Conservation (phyloP, 1,140 invertebrate species). For the Cydia strobilella region DNA sequence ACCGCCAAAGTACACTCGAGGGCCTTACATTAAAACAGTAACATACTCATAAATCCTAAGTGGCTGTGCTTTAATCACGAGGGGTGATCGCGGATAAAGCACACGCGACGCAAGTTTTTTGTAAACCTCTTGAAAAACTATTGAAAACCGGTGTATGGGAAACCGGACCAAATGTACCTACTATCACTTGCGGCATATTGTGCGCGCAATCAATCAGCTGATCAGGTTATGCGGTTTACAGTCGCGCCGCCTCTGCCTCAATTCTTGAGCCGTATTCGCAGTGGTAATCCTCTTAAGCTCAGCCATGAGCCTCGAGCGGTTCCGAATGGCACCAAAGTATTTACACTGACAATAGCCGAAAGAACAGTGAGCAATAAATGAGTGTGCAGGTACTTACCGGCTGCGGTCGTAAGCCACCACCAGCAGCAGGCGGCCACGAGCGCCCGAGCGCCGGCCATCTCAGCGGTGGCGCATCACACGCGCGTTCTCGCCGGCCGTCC, state of each 20-base stretch:
- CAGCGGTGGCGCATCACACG: slow-evolving; percentile 77
- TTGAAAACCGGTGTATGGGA: neutral
- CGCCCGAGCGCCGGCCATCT: slow-evolving; percentile 79
- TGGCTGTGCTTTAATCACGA: slow-evolving; percentile 38
- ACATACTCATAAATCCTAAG: slow-evolving; percentile 48
- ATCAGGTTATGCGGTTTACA: slow-evolving; percentile 15
- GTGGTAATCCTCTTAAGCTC: slow-evolving; percentile 30
- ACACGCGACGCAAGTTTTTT: slow-evolving; percentile 35
- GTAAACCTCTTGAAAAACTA: neutral
- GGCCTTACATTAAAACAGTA: slow-evolving; percentile 42
- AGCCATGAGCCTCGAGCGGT: slow-evolving; percentile 15
- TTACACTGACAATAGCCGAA: slow-evolving; percentile 7
- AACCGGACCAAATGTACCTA: slow-evolving; percentile 42
- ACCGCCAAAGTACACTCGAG: neutral
- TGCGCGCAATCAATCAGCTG: slow-evolving; percentile 16
- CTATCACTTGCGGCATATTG: neutral
- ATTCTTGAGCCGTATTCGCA: slow-evolving; percentile 17
- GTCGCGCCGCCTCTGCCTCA: slow-evolving; percentile 4
- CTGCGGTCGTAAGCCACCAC: slow-evolving; percentile 76
- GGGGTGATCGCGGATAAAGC: slow-evolving; percentile 50
- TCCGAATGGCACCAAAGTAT: neutral
- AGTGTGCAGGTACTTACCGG: slow-evolving; percentile 68
- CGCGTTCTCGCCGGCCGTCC: slow-evolving; percentile 77
- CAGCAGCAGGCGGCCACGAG: slow-evolving; percentile 77
- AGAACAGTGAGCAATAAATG: neutral